Evolutionary conservation across 2,888 invertebrate species (phyloP), one percentile per base, ranked within the genome.

Genomic region (Sepiola atlantica): DNA sequence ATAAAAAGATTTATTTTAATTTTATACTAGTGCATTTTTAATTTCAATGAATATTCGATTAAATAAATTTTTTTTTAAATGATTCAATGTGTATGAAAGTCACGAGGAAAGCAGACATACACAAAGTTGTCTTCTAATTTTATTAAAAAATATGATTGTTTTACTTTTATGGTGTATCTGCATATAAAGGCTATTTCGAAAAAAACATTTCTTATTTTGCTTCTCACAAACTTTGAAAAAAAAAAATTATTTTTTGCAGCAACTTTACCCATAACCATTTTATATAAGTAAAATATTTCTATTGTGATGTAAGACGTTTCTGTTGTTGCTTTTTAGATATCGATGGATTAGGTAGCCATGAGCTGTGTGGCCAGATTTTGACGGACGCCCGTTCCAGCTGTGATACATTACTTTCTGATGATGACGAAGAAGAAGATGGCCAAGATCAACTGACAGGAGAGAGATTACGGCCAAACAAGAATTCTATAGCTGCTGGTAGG

Each of bases 271-370:
- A n/a, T 77, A 32, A 77, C 16, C 21, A 77, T 77, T 77, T 77
- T 16, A 77, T 77, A 77, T 77, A 12, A 16, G 3, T 32, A 10
- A 77, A 14, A 32, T 14, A 28, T 20, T 61, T 28, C 21, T 61
- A 28, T 61, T 61, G 28, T 61, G 61, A 61, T 61, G 10, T 24
- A 28, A 28, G 2, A 61, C n/a, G n/a, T n/a, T n/a, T n/a, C 24
- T 61, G 28, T 61, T n/a, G 16, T 77, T 77, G 18, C 32, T 91
- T 94, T 95, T 21, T 95, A 97, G 97, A 97, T 94, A 94, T 97
- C 91, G 96, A 96, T 94, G 99, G 99, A 0, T 97, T 99, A 96
- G 98, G 98, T 92, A 98, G 98, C 95, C 98, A 98, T 91, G 97
- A 98, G 94, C 97, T 97, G 93, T 98, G 98, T 54, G 98, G 98